phyloP scores from a whole-genome alignment of 2,888 invertebrate genomes.

The Arenicola marina region DNA sequence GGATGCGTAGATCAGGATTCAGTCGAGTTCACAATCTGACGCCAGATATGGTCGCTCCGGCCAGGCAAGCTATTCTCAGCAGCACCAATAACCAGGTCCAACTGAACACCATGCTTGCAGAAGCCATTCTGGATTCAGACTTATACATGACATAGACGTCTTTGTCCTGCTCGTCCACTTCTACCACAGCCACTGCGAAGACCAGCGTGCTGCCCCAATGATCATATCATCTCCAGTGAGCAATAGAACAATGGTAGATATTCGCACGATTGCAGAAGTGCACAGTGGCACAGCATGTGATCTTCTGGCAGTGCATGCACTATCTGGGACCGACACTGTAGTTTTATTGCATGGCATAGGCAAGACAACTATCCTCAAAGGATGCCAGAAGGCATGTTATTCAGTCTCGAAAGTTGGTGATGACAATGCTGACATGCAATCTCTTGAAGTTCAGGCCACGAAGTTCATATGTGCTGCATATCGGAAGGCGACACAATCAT shows the following conservation, averaged over 20 bases:
- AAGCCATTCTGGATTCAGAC: neutral
- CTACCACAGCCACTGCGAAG: neutral
- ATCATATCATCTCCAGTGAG: slow-evolving; percentile 17
- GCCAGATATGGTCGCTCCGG: slow-evolving; percentile 8
- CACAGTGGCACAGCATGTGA: slow-evolving; percentile 5
- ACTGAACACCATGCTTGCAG: slow-evolving; percentile 9
- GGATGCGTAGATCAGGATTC: slow-evolving; percentile 10
- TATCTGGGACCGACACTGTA: neutral
- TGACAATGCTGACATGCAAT: slow-evolving; percentile 6
- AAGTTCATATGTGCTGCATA: slow-evolving; percentile 12
- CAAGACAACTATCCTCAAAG: slow-evolving; percentile 6
- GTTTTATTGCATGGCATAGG: slow-evolving; percentile 13
- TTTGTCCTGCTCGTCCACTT: slow-evolving; percentile 14
- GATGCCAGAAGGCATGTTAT: slow-evolving; percentile 2
- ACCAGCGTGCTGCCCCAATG: slow-evolving; percentile 1
- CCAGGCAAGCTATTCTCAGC: slow-evolving; percentile 6
- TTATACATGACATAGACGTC: slow-evolving; percentile 12
- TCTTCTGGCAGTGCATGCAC: neutral
- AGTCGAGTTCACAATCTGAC: slow-evolving; percentile 8
- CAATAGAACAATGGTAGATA: slow-evolving; percentile 9
- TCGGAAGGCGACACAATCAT: slow-evolving; percentile 9
- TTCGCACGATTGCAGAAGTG: slow-evolving; percentile 9
- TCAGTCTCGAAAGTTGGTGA: slow-evolving; percentile 5
- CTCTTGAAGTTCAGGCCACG: neutral
- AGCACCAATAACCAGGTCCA: slow-evolving; percentile 12